Percentiles rank a stretch among this genome's conserved stretches.
These are phyloP conservation scores for Nerophis lumbriciformis DNA, from an alignment of 2,113 vertebrate species.

Conservation along the genomic window DNA sequence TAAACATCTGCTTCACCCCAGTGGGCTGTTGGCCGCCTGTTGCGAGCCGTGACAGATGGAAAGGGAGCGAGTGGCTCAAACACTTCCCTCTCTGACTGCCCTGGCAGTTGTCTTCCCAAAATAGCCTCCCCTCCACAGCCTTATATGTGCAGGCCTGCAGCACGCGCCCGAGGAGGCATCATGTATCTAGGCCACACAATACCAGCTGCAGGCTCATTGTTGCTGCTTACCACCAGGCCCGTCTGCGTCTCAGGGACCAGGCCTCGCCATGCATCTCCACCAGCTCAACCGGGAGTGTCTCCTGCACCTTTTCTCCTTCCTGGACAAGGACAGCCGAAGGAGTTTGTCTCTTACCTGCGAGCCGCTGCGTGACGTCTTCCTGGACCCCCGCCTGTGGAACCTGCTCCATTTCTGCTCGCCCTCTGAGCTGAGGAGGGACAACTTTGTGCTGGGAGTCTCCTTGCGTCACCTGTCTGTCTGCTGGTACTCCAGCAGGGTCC, in stretches of 20 bases:
- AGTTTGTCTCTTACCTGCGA: slow-evolving; percentile 79
- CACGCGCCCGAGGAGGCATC: slow-evolving; percentile 63
- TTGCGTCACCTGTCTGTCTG: slow-evolving; percentile 80
- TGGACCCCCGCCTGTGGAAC: slow-evolving; percentile 83
- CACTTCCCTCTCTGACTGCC: slow-evolving; percentile 58
- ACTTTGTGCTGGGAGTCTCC: slow-evolving; percentile 83
- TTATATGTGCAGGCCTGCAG: slow-evolving; percentile 83
- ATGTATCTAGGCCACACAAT: slow-evolving; percentile 68
- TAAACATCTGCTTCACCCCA: slow-evolving; percentile 61
- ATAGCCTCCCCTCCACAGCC: slow-evolving; percentile 79
- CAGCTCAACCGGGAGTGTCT: slow-evolving; percentile 87
- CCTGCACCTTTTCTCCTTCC: slow-evolving; percentile 88
- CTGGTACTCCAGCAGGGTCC: slow-evolving; percentile 89
- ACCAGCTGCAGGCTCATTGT: slow-evolving; percentile 45
- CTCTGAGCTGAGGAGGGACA: slow-evolving; percentile 77
- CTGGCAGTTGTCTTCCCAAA: slow-evolving; percentile 79
- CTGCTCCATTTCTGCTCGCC: slow-evolving; percentile 81
- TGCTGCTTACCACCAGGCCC: slow-evolving; percentile 44
- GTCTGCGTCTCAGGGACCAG: slow-evolving; percentile 25
- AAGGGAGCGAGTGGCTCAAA: slow-evolving; percentile 54
- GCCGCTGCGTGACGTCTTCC: slow-evolving; percentile 73
- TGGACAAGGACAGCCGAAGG: slow-evolving; percentile 85
- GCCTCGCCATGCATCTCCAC: slow-evolving; percentile 77
- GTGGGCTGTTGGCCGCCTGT: slow-evolving; percentile 42
- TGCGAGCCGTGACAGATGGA: slow-evolving; percentile 67